Evolutionary conservation across 2,797 vertebrate genomes (phyloP).

Genomic region (Catamblyrhynchus diadema): DNA sequence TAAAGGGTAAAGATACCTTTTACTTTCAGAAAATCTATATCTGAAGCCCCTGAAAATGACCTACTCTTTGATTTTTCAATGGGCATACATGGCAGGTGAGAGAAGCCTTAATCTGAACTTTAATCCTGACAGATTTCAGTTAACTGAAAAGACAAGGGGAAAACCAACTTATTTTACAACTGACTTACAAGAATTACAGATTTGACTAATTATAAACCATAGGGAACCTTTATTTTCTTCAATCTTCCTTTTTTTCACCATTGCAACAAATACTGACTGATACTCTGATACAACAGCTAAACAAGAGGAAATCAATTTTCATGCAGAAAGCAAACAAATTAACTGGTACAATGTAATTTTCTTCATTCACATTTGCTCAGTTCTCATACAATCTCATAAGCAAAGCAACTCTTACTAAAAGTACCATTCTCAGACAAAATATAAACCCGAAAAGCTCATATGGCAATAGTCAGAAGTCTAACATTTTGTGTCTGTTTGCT

Average conservation of each 20-base stretch:
- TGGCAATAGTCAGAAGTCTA: neutral
- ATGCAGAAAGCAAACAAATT: neutral
- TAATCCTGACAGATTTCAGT: neutral
- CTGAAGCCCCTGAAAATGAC: neutral
- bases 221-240: neutral
- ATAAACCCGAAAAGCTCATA: neutral
- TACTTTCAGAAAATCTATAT: neutral
- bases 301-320: neutral
- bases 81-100: neutral
- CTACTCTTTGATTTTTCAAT: neutral
- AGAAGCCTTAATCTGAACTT: neutral
- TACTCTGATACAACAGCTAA: neutral
- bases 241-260: neutral
- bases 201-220: neutral
- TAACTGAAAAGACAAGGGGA: neutral
- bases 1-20: neutral
- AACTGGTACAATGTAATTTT: neutral
- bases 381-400: neutral
- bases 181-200: neutral
- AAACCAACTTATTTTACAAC: neutral
- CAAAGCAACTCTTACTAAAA: neutral
- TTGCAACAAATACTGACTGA: neutral
- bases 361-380: neutral
- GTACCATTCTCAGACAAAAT: neutral
- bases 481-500: neutral